phyloP scores from a whole-genome alignment of 2,888 invertebrate species.

The Limnephilus lunatus region DNA sequence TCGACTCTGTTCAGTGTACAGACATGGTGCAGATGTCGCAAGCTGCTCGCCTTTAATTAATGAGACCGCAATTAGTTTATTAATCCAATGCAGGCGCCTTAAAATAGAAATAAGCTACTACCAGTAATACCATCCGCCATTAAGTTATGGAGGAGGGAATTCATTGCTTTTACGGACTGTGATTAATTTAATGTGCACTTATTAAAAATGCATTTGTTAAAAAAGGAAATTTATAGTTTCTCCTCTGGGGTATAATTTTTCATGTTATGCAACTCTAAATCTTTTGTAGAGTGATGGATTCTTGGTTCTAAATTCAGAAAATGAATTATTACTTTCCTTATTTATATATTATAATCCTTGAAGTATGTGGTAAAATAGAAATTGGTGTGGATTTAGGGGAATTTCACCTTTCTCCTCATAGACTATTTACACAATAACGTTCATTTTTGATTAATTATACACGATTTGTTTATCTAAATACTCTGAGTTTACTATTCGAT shows the following conservation, averaged over 20 bases:
- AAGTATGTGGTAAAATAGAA: too few relatives aligned
- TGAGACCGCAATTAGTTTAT: slow-evolving; percentile 57
- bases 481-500: too few relatives aligned
- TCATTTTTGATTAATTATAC: too few relatives aligned
- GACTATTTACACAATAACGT: too few relatives aligned
- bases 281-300: too few relatives aligned
- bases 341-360: too few relatives aligned
- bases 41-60: slow-evolving; percentile 49
- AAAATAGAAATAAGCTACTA: slow-evolving; percentile 7
- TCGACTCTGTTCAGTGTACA: neutral
- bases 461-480: too few relatives aligned
- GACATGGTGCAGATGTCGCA: slow-evolving; percentile 34
- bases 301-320: too few relatives aligned
- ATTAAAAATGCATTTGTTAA: neutral
- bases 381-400: too few relatives aligned
- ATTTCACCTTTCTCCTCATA: too few relatives aligned
- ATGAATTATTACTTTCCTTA: too few relatives aligned
- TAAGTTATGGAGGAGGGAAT: neutral
- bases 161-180: neutral
- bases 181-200: neutral
- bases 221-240: neutral
- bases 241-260: neutral
- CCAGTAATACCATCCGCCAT: neutral
- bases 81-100: slow-evolving; percentile 47
- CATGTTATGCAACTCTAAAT: neutral